A percentile compares a stretch with the other conserved stretches of the same genome.
These are phyloP conservation scores for Agrochola circellaris DNA, from an alignment of 2,888 invertebrate genomes.

Conservation along the genomic window DNA sequence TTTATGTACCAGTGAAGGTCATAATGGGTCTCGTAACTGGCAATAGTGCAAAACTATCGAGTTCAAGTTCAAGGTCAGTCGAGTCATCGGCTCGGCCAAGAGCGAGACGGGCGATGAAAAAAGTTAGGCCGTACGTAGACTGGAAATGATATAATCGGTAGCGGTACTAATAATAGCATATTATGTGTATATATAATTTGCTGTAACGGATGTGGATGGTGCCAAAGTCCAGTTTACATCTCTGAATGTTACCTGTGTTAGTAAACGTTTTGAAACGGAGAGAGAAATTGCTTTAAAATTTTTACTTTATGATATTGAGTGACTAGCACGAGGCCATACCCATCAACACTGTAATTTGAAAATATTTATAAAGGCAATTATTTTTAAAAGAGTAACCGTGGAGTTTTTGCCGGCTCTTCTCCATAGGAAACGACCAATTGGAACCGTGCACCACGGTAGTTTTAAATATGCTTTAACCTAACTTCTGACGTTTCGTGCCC, in stretches of 20 bases:
- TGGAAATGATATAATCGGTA: slow-evolving; percentile 19
- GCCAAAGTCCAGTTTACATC: background rate
- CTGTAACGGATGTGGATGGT: background rate
- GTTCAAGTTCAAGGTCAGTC: slow-evolving; percentile 69
- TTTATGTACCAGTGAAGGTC: slow-evolving; percentile 4
- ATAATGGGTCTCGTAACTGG: slow-evolving; percentile 40
- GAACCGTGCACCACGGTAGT: too few relatives aligned
- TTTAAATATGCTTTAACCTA: too few relatives aligned
- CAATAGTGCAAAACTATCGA: slow-evolving; percentile 40
- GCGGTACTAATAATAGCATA: slow-evolving; percentile 21
- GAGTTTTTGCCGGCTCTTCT: too few relatives aligned
- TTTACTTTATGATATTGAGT: too few relatives aligned
- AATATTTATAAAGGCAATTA: too few relatives aligned
- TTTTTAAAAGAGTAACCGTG: too few relatives aligned
- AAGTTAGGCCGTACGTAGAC: slow-evolving; percentile 17
- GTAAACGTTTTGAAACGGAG: background rate
- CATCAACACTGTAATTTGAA: too few relatives aligned
- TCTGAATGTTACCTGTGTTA: background rate
- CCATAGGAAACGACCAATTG: too few relatives aligned
- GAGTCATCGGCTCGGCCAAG: slow-evolving; percentile 35
- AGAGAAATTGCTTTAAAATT: too few relatives aligned
- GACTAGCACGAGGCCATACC: too few relatives aligned
- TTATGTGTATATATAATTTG: slow-evolving; percentile 20
- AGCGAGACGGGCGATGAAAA: slow-evolving; percentile 39
- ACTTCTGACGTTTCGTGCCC: too few relatives aligned